Conservation (phyloP, 2,888 invertebrate genomes). For the Orchesella flavescens region DNA sequence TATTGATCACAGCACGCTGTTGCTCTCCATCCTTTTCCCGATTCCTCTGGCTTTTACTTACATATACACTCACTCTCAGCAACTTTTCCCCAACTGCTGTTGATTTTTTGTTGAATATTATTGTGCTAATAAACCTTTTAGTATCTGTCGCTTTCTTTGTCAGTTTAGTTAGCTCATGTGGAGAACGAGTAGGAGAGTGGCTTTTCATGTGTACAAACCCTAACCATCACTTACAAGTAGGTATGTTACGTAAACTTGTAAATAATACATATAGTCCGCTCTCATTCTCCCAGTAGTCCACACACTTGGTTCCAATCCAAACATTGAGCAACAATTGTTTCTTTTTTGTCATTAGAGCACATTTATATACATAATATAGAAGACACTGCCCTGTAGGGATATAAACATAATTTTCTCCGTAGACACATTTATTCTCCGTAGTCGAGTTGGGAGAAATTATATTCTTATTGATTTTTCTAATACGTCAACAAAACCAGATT, state of each 20-base stretch:
- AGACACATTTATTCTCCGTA: no score
- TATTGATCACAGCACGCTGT: slow-evolving; percentile 61
- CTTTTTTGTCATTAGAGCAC: no score
- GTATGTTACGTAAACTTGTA: slow-evolving; percentile 23
- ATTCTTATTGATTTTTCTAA: no score
- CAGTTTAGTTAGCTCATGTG: not conserved
- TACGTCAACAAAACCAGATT: slow-evolving; percentile 26
- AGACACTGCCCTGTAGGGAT: no score
- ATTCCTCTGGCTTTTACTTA: not conserved
- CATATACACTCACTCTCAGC: slow-evolving; percentile 27
- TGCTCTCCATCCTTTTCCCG: slow-evolving; percentile 32
- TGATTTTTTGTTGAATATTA: slow-evolving; percentile 57
- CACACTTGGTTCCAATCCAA: not conserved
- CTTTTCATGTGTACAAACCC: slow-evolving; percentile 44
- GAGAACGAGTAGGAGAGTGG: not conserved
- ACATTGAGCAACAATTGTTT: slow-evolving; percentile 22
- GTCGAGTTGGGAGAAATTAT: no score
- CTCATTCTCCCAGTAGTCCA: not conserved
- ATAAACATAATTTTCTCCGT: no score
- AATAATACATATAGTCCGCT: slow-evolving; percentile 48
- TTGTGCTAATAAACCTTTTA: slow-evolving; percentile 63
- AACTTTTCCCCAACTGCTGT: slow-evolving; percentile 27
- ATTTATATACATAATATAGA: no score
- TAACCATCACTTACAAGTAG: slow-evolving; percentile 10
- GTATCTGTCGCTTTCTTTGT: slow-evolving; percentile 54